These are phyloP conservation scores for Trachelus troglodyta DNA, from an alignment of 2,888 invertebrate genomes.

Conservation along the genomic window DNA sequence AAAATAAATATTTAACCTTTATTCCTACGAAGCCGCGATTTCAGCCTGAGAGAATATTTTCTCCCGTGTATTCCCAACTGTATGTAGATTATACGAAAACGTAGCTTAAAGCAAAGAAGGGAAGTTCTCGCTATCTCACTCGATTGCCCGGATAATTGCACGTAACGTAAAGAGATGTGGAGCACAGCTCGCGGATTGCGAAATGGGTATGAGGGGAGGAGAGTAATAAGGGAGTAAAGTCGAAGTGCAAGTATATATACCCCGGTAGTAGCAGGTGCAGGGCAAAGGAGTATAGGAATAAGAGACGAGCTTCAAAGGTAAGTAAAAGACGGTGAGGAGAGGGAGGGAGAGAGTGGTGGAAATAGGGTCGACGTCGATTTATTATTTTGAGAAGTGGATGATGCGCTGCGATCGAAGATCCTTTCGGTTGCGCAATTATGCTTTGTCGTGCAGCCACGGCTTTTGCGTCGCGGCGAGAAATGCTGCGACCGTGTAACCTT, in stretches of 20 bases:
- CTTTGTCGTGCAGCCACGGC: conserved; percentile 35
- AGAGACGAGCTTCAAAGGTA: background rate
- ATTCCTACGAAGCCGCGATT: background rate
- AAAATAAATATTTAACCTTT: background rate
- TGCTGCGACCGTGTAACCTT: conserved; percentile 33
- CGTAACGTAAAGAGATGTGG: background rate
- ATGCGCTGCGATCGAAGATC: conserved; percentile 10
- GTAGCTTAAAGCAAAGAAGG: background rate
- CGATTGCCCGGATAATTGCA: background rate
- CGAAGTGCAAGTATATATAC: background rate
- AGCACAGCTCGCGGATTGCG: background rate
- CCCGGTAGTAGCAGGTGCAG: background rate
- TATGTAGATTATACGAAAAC: background rate
- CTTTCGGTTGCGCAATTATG: conserved; percentile 36
- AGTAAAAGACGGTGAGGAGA: background rate
- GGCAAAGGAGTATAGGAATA: background rate
- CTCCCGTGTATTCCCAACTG: background rate
- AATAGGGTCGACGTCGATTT: background rate
- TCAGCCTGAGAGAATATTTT: background rate
- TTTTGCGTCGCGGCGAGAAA: conserved; percentile 15
- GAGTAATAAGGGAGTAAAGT: background rate
- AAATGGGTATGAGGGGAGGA: background rate
- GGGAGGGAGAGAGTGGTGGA: too few species aligned
- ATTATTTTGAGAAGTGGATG: background rate
- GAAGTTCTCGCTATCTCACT: background rate